Evolutionary conservation across 2,888 invertebrate species (phyloP).

Genomic region (Sarcophaga carnaria): DNA sequence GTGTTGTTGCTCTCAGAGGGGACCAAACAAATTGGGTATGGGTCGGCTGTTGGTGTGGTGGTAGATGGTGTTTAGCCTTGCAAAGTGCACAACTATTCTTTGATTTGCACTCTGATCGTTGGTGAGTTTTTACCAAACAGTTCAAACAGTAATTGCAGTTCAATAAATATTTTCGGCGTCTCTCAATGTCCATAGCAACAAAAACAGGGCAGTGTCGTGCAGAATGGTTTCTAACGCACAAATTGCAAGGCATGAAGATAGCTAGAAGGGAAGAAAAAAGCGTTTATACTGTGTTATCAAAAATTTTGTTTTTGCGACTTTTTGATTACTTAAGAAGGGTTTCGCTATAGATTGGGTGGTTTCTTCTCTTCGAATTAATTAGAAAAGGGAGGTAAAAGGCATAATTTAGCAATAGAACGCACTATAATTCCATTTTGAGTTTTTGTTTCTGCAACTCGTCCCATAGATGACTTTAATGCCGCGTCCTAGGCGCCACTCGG

Average conservation of each 20-base stretch:
- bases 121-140: too few relatives aligned
- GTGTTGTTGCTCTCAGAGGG: too few relatives aligned
- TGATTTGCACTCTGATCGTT: too few relatives aligned
- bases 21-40: too few relatives aligned
- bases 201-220: too few relatives aligned
- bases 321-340: background rate
- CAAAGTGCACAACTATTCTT: too few relatives aligned
- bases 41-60: too few relatives aligned
- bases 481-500: slow-evolving; percentile 22
- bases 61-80: too few relatives aligned
- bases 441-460: slow-evolving; percentile 24
- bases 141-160: background rate
- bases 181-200: too few relatives aligned
- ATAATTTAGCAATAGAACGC: too few relatives aligned
- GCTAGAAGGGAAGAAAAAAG: background rate
- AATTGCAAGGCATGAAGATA: background rate
- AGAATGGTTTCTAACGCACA: background rate
- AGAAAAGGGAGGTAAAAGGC: background rate
- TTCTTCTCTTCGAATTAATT: too few relatives aligned
- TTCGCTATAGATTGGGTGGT: background rate
- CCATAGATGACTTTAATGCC: slow-evolving; percentile 10
- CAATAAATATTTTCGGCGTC: too few relatives aligned
- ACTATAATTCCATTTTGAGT: slow-evolving; percentile 3
- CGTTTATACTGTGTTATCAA: background rate
- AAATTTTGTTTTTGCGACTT: background rate